Evolutionary conservation across 1,140 invertebrate species (phyloP).

Genomic region (Chymomyza costata): DNA sequence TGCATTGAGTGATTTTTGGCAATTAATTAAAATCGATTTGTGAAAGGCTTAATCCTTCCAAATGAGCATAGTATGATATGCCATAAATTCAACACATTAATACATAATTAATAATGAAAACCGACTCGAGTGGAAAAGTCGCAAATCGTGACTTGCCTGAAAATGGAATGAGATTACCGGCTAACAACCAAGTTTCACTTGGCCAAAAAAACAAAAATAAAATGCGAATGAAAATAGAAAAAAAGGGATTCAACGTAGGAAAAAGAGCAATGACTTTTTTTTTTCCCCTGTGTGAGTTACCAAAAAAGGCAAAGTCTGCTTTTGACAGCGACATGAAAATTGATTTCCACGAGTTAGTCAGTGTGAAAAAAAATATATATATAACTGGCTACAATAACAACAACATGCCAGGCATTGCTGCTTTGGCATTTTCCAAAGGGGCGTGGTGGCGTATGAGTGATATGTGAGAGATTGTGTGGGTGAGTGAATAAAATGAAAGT

Average conservation of each 20-base stretch:
- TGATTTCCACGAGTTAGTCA: conserved; percentile 54
- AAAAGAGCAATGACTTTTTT: no score
- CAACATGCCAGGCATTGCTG: conserved; percentile 12
- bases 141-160: conserved; percentile 53
- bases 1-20: no score
- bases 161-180: no score
- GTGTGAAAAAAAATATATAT: conserved; percentile 5
- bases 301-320: conserved; percentile 41
- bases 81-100: conserved; percentile 5
- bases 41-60: no score
- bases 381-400: conserved; percentile 1
- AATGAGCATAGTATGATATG: no score
- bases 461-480: conserved; percentile 26
- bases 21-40: conserved; percentile 17
- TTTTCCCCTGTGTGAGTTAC: neutral
- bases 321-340: conserved; percentile 64
- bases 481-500: conserved; percentile 36
- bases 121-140: conserved; percentile 51
- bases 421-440: conserved; percentile 16
- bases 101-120: conserved; percentile 56
- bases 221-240: no score
- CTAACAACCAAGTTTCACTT: no score
- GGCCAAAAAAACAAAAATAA: conserved; percentile 32
- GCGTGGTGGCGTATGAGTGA: conserved; percentile 58
- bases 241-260: no score